Base-by-base conservation (phyloP, 2,797 vertebrate genomes). In the Parauchenoglanis punctatus region DNA sequence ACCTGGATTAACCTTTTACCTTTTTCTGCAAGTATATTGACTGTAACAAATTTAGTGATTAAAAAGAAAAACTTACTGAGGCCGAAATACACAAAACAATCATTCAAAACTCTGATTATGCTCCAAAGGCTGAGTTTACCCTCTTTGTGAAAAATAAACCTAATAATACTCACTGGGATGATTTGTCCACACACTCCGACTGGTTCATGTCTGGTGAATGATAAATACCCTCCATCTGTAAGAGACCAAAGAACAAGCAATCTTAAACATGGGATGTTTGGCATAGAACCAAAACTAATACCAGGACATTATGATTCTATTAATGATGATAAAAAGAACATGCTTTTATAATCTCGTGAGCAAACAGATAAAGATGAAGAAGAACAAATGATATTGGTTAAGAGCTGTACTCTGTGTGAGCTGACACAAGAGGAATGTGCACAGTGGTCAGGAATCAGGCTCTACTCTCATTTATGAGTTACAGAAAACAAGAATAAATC, bases 121-220 rank as follows among this genome's bases (percentile, higher is more conserved):
- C 54, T 58, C 77, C 77, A 40, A 80, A 58, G 12, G 18, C 35
- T 46, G 25, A 18, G 25, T 20, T 83, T 35, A 31, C 25, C 20
- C 25, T 65, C 44, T 12, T 83, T 20, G 11, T 54, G 4, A 49
- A 46, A 28, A 67, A 58, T 46, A 77, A 83, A 44, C 28, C 20
- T 31, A 31, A 31, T 31, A 23, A 18, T 73, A 97, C 99, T 99
- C 94, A 99, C 99, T 75, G 99, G 99, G 94, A 99, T 97, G 95
- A 99, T 99, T 96, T 99, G 99, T 97, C 99, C 99, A 92, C 99
- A 99, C 90, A 99, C 98, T 92, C 99, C 99, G 17, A 99, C 97
- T 91, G 99, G 98, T 94, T 99, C 99, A 40, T 98, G 96, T 95
- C 97, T 97, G 93, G 99, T 99, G 94, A 99, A 99, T 44, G 98